Conservation (phyloP, 2,888 invertebrate genomes). For the Lacanobia wlatinum region DNA sequence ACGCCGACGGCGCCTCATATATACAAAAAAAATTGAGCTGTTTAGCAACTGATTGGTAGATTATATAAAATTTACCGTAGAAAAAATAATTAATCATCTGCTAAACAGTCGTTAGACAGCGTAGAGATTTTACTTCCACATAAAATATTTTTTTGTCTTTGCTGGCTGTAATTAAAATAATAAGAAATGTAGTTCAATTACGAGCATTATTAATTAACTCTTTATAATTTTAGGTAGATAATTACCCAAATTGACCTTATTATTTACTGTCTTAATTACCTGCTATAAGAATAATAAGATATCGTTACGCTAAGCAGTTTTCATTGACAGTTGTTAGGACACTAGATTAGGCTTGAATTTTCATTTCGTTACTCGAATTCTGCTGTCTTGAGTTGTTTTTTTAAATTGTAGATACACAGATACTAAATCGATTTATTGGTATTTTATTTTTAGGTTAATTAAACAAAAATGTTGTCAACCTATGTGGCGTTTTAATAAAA, state of each 20-base stretch:
- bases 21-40: neutral
- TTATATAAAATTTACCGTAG: neutral
- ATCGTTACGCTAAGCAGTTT: slow-evolving; percentile 11
- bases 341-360: neutral
- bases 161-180: neutral
- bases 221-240: slow-evolving; percentile 5
- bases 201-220: slow-evolving; percentile 7
- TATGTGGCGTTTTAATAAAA: neutral
- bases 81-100: neutral
- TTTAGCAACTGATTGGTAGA: neutral
- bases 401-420: no score
- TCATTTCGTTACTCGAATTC: neutral
- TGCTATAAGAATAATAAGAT: slow-evolving; percentile 16
- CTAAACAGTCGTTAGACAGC: neutral
- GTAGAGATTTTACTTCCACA: neutral
- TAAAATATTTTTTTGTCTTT: neutral
- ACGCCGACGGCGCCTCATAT: no score
- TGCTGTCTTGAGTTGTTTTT: neutral
- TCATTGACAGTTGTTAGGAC: neutral
- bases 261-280: slow-evolving; percentile 29
- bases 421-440: neutral
- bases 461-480: slow-evolving; percentile 2
- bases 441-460: neutral
- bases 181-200: slow-evolving; percentile 7
- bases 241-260: slow-evolving; percentile 15